Conservation (phyloP, 2,888 invertebrate species). For the Agapetus fuscipes region DNA sequence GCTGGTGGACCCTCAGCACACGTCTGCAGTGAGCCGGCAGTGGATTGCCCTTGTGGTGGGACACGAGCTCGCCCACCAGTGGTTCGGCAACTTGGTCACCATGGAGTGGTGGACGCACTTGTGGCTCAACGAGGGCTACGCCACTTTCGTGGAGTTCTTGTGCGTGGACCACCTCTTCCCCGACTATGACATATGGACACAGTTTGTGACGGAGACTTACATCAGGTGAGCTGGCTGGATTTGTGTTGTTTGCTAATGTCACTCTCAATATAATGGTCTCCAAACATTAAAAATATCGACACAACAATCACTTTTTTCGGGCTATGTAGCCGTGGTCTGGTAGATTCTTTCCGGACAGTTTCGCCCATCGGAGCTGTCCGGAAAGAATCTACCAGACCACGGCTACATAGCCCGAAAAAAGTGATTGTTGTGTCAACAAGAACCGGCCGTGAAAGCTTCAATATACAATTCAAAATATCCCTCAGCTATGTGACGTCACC, state of each 20-base stretch:
- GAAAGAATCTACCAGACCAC: too few relatives aligned
- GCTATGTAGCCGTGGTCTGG: too few relatives aligned
- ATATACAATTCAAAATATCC: too few relatives aligned
- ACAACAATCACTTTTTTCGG: too few relatives aligned
- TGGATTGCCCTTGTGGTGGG: slow-evolving; percentile 81
- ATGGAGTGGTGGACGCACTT: slow-evolving; percentile 99
- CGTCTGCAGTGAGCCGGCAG: slow-evolving; percentile 75
- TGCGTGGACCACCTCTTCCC: slow-evolving; percentile 90
- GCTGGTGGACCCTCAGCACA: slow-evolving; percentile 82
- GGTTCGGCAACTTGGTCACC: slow-evolving; percentile 97
- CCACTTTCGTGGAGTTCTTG: slow-evolving; percentile 90
- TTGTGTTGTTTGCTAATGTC: neutral
- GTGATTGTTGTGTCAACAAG: too few relatives aligned
- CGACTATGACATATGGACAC: slow-evolving; percentile 94
- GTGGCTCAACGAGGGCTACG: slow-evolving; percentile 96
- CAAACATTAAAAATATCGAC: neutral
- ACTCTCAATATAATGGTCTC: neutral
- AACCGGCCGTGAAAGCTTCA: too few relatives aligned
- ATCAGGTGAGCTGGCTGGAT: slow-evolving; percentile 47
- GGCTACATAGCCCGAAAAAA: too few relatives aligned
- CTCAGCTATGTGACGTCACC: too few relatives aligned
- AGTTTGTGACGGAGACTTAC: slow-evolving; percentile 85
- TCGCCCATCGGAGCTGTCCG: too few relatives aligned
- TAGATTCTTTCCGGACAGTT: too few relatives aligned
- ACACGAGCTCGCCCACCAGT: slow-evolving; percentile 94